A percentile compares a stretch with the other conserved stretches of the same genome.
Conservation (phyloP, 2,113 vertebrate genomes). For the Motacilla alba region DNA sequence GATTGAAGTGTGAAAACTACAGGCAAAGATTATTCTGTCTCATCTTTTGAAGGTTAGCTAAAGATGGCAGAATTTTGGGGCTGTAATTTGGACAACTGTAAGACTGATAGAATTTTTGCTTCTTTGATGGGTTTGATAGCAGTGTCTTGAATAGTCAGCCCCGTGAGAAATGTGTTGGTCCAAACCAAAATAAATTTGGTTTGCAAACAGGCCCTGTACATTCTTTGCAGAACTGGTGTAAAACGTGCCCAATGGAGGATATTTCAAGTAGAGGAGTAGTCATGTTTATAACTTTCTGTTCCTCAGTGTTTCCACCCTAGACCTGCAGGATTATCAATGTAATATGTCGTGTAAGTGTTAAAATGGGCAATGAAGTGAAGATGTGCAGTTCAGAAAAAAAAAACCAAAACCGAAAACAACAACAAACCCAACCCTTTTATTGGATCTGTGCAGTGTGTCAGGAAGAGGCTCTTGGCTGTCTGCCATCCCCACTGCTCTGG, state of each 20-base stretch:
- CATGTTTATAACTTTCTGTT: not conserved
- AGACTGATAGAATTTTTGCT: not conserved
- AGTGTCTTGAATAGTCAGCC: not conserved
- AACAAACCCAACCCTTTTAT: not conserved
- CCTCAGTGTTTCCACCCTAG: not conserved
- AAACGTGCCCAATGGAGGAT: fast-evolving
- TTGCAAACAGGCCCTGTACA: not conserved
- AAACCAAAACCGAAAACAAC: not conserved
- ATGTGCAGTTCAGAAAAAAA: not conserved
- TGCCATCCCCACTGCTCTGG: not conserved
- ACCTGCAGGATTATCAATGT: not conserved
- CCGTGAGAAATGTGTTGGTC: not conserved
- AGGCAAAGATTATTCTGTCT: not conserved
- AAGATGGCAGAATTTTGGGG: not conserved
- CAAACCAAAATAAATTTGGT: not conserved
- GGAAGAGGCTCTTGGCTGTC: not conserved
- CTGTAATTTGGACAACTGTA: not conserved
- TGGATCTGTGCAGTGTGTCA: not conserved
- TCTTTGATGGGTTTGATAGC: not conserved
- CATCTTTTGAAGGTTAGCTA: not conserved
- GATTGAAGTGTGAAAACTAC: not conserved
- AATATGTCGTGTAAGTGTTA: not conserved
- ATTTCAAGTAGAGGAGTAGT: not conserved
- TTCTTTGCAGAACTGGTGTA: not conserved
- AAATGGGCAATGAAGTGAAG: not conserved